phyloP scores from a whole-genome alignment of 2,113 vertebrate genomes.

The Neolamprologus fasciatus region DNA sequence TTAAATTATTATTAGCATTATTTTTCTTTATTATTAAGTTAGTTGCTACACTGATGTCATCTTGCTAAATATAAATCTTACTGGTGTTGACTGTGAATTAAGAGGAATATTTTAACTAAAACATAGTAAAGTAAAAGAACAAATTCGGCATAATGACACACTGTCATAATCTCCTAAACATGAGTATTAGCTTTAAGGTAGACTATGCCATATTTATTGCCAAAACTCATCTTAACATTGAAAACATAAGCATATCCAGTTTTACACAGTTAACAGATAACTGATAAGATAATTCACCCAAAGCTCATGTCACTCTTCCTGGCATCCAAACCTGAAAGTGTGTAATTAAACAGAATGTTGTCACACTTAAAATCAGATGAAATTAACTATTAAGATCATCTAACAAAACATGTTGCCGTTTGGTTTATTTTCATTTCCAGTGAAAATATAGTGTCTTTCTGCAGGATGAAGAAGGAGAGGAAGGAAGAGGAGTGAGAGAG shows the following conservation, averaged over 20 bases:
- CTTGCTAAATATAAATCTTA: not conserved
- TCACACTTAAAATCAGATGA: not conserved
- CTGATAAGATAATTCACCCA: not conserved
- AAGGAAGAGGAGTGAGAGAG: not conserved
- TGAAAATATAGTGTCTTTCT: not conserved
- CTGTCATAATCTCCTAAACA: not conserved
- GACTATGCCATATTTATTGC: not conserved
- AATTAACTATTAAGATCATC: not conserved
- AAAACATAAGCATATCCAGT: not conserved
- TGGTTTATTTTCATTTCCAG: not conserved
- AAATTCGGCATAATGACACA: not conserved
- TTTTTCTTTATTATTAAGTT: not conserved
- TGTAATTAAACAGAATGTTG: not conserved
- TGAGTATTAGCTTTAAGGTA: not conserved
- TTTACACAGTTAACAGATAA: not conserved
- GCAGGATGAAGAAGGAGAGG: not conserved
- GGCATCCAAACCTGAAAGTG: not conserved
- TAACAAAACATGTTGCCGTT: not conserved
- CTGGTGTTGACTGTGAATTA: not conserved
- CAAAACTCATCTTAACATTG: not conserved
- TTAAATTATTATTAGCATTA: not conserved
- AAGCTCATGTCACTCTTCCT: not conserved
- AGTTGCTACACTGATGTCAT: not conserved
- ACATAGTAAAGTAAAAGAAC: not conserved
- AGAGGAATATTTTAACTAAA: not conserved